Percentiles rank a stretch among this genome's conserved stretches.
These are phyloP conservation scores for Stylophora pistillata DNA, from an alignment of 64 coral and sea anemone species.

Conservation along the genomic window DNA sequence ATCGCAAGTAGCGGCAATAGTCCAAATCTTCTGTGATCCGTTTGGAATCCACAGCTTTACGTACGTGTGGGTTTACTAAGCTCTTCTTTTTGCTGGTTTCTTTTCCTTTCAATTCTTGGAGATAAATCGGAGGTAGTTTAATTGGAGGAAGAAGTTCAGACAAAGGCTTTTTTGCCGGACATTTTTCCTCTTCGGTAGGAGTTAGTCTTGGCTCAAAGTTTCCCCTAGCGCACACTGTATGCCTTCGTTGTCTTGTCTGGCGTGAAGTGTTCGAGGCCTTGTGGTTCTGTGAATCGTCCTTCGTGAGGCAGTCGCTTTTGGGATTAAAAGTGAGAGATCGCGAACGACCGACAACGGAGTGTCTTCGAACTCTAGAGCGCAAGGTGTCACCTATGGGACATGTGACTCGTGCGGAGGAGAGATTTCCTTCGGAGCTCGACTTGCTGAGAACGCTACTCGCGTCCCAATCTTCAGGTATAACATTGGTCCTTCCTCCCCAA, in stretches of 20 bases:
- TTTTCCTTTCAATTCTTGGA: constrained; percentile 5
- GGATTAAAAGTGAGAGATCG: neutral
- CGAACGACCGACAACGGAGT: neutral
- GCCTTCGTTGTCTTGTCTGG: neutral
- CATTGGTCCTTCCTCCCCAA: neutral
- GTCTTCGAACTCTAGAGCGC: neutral
- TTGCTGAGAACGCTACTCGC: neutral
- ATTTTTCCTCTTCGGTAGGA: neutral
- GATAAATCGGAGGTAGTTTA: constrained; percentile 37
- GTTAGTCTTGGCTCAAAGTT: neutral
- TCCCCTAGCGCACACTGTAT: constrained; percentile 21
- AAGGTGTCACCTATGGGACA: neutral
- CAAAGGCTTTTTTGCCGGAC: neutral
- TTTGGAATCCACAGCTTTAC: neutral
- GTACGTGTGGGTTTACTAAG: neutral
- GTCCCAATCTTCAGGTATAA: neutral
- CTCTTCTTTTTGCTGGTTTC: neutral
- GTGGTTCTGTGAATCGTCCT: neutral
- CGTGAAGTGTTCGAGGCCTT: neutral
- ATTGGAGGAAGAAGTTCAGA: constrained; percentile 23
- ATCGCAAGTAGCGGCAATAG: constrained; percentile 17
- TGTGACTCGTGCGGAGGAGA: neutral
- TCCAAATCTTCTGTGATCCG: neutral
- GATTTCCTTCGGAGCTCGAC: constrained; percentile 5
- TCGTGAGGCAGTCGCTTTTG: neutral